Conservation (phyloP, 2,113 vertebrate species). For the Saguinus imperator region DNA sequence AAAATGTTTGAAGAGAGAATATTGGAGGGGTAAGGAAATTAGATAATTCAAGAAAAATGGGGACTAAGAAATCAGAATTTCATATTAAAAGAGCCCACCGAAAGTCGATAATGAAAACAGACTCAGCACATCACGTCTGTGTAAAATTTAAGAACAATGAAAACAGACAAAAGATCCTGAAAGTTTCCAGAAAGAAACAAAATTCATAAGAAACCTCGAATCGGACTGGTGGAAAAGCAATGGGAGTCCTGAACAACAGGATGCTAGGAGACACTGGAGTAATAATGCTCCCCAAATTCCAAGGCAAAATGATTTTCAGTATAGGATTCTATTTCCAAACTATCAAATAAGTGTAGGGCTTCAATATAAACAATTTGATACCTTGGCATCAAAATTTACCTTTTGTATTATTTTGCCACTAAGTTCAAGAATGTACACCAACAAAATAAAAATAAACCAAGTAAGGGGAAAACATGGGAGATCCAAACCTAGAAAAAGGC, state of each 20-base stretch:
- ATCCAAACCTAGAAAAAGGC: not conserved
- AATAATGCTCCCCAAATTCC: not conserved
- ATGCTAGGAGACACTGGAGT: not conserved
- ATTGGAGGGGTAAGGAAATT: not conserved
- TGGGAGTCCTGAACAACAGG: not conserved
- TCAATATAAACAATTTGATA: not conserved
- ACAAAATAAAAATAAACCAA: not conserved
- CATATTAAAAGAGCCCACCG: not conserved
- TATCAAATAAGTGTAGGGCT: not conserved
- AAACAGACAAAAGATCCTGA: not conserved
- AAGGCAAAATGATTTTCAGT: not conserved
- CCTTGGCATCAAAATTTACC: not conserved
- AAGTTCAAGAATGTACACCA: not conserved
- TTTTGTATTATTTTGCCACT: not conserved
- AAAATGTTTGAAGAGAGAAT: not conserved
- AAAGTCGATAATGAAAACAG: not conserved
- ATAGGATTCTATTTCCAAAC: not conserved
- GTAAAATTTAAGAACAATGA: not conserved
- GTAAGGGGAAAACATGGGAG: not conserved
- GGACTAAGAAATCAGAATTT: not conserved
- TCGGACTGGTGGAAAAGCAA: not conserved
- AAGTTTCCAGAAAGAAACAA: not conserved
- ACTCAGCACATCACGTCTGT: not conserved
- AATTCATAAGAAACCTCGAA: not conserved
- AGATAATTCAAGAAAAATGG: not conserved